A percentile compares a stretch with the other conserved stretches of the same genome.
Evolutionary conservation across 2,888 invertebrate species (phyloP).

Genomic region (Nemotelus pantherinus): DNA sequence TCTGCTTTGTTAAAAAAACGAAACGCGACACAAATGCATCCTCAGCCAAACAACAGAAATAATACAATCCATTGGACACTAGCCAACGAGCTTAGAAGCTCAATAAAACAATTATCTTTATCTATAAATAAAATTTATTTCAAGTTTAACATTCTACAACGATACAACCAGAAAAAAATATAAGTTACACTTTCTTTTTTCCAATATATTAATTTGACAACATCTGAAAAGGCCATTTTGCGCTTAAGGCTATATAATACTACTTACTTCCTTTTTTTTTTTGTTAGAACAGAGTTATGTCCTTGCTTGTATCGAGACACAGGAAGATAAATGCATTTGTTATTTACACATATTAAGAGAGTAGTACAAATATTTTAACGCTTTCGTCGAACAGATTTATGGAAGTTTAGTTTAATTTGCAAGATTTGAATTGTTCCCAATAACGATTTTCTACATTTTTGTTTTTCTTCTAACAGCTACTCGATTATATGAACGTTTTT

Average conservation of each 20-base stretch:
- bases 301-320: background rate
- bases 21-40: no score
- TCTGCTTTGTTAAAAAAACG: no score
- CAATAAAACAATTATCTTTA: background rate
- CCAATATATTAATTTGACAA: conserved; percentile 43
- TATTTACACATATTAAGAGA: conserved; percentile 9
- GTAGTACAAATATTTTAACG: background rate
- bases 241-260: background rate
- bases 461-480: background rate
- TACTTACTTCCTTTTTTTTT: conserved; percentile 14
- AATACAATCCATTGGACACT: no score
- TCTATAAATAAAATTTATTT: conserved; percentile 44
- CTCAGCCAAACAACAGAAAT: no score
- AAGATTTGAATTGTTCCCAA: conserved; percentile 6
- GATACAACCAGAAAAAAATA: conserved; percentile 49
- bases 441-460: conserved; percentile 9
- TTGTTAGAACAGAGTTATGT: background rate
- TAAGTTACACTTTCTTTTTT: background rate
- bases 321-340: background rate
- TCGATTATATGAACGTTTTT: conserved; percentile 9
- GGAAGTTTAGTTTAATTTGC: background rate
- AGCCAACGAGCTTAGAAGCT: no score
- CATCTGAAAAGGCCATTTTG: conserved; percentile 42
- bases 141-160: conserved; percentile 48
- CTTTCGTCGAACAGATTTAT: background rate